Evolutionary conservation across 2,797 vertebrate species (phyloP).

Genomic region (Myotis vivesi): DNA sequence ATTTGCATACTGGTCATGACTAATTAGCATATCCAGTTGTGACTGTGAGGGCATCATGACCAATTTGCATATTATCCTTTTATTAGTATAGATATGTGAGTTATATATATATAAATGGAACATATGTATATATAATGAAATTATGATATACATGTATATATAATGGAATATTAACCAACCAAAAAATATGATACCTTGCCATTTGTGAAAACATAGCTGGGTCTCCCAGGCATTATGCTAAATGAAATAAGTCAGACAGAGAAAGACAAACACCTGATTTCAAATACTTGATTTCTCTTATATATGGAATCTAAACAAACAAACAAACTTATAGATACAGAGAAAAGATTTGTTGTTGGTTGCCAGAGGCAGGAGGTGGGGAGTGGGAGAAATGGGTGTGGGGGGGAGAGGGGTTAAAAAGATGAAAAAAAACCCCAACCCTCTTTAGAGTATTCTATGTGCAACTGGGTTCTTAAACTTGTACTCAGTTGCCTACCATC

Average conservation of each 20-base stretch:
- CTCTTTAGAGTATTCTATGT: background rate
- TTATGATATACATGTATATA: background rate
- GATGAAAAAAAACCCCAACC: background rate
- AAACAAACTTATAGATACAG: background rate
- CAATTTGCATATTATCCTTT: too few relatives aligned
- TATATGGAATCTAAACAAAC: background rate
- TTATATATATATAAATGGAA: too few relatives aligned
- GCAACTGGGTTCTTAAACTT: slow-evolving; percentile 17
- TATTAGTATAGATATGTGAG: too few relatives aligned
- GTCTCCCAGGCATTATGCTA: background rate
- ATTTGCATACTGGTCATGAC: too few relatives aligned
- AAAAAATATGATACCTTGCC: background rate
- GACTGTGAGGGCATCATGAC: too few relatives aligned
- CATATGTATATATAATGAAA: too few relatives aligned
- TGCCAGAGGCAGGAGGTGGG: background rate
- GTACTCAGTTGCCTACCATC: background rate
- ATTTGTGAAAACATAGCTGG: background rate
- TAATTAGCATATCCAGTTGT: too few relatives aligned
- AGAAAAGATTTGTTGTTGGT: background rate
- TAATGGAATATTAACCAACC: background rate
- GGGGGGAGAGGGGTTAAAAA: background rate
- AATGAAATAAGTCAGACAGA: background rate
- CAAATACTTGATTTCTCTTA: background rate
- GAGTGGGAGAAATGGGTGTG: background rate
- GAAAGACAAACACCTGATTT: background rate